A percentile compares a stretch with the other conserved stretches of the same genome.
phyloP scores from a whole-genome alignment of 2,797 vertebrate genomes.

The Protosalanx chinensis region DNA sequence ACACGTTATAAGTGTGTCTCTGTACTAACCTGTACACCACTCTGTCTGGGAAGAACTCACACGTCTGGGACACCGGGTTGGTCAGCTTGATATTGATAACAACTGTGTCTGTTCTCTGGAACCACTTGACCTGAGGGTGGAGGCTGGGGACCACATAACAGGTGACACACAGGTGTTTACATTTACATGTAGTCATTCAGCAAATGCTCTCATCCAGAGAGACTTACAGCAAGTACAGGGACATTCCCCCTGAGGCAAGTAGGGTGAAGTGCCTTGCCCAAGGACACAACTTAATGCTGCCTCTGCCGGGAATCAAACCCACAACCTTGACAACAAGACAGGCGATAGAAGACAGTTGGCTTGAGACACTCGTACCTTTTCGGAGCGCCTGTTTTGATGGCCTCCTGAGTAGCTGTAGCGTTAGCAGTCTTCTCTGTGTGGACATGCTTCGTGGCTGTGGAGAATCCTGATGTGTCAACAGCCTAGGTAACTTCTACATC shows the following conservation, averaged over 20 bases:
- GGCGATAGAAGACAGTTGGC: not conserved
- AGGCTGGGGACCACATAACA: conserved; percentile 48
- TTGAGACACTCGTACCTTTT: conserved; percentile 39
- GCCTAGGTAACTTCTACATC: no score
- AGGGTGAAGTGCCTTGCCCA: no score
- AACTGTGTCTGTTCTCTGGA: conserved; percentile 53
- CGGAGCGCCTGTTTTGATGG: not conserved
- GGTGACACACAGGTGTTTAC: not conserved
- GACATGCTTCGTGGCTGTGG: conserved; percentile 7
- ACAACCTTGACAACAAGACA: no score
- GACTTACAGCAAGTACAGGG: no score
- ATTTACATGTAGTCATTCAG: no score
- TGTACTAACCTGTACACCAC: conserved; percentile 71
- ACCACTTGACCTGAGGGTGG: conserved; percentile 72
- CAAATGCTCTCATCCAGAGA: no score
- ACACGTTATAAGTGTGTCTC: not conserved
- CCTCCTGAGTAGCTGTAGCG: not conserved
- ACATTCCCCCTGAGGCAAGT: no score
- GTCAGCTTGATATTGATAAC: conserved; percentile 61
- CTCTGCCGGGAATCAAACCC: no score
- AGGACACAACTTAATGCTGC: no score
- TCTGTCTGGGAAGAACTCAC: conserved; percentile 59
- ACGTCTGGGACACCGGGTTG: conserved; percentile 62
- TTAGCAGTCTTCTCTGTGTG: not conserved
- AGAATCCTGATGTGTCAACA: conserved; percentile 23